Conservation (phyloP, 2,797 vertebrate genomes). For the Parauchenoglanis ngamensis region DNA sequence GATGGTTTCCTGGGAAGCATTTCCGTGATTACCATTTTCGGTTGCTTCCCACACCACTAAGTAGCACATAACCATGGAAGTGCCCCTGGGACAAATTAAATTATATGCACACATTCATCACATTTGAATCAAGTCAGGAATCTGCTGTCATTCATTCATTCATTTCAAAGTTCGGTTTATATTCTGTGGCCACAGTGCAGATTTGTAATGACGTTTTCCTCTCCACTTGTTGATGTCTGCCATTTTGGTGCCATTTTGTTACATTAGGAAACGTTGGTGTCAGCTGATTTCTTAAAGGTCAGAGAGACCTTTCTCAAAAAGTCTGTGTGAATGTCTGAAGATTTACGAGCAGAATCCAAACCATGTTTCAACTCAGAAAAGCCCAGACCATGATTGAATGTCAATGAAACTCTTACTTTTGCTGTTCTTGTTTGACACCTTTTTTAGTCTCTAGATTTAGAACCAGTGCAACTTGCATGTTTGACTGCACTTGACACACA, state of each 20-base stretch:
- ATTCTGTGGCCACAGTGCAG: not conserved
- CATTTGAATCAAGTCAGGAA: not conserved
- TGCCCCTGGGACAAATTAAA: no score
- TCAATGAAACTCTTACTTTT: not conserved
- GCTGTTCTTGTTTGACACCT: not conserved
- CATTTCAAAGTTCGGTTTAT: not conserved
- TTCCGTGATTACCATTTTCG: no score
- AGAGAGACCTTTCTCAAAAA: constrained; percentile 19
- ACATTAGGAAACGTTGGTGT: constrained; percentile 8
- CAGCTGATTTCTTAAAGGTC: constrained; percentile 31
- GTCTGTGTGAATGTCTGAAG: not conserved
- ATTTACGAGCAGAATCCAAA: constrained; percentile 12
- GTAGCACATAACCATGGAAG: no score
- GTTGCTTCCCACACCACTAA: no score
- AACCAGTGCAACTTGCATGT: constrained; percentile 5
- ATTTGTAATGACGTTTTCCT: not conserved
- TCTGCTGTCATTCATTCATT: not conserved
- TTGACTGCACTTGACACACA: not conserved
- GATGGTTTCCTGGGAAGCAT: no score
- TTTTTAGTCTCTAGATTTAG: not conserved
- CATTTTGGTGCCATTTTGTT: constrained; percentile 33
- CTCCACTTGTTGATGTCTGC: not conserved
- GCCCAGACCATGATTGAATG: not conserved
- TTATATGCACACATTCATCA: no score
- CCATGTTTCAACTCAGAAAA: constrained; percentile 16